Base-by-base conservation (phyloP, 2,113 vertebrate genomes). In the Diadophis punctatus region DNA sequence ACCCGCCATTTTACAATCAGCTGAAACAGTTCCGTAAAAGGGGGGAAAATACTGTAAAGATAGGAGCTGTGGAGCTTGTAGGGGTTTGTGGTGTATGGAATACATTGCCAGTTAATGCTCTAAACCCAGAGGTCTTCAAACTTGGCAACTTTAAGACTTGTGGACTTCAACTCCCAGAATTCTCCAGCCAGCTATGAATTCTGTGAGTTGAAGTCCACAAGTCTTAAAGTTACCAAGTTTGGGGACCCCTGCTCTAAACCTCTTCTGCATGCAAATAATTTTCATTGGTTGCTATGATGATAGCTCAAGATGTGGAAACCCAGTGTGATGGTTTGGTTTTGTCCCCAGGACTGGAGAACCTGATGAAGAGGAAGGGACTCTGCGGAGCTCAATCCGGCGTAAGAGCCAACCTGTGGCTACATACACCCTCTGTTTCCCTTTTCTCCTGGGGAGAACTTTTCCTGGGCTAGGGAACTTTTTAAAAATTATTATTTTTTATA, bases 311-410 rank as follows among this genome's bases (percentile, higher is more conserved):
- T n/a, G 16, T 80, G n/a, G 63, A 34, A n/a, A 34, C n/a, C 63
- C n/a, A 34, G 1, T 2, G 34, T 43, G n/a, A 18, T 2, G 22
- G 1, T 46, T 63, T 60, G 58, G 10, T 51, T 91, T 92, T 86
- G 14, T 86, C 90, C 88, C 52, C 93, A 97, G 97, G 92, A 96
- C 97, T n/a, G 97, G 96, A 25, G 96, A 95, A 92, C 93, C 97
- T 10, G 97, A 97, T 9, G 96, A 96, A 89, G 97, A 98, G 94
- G 94, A 97, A 34, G 97, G 96, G 86, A 93, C 96, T 95, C 96
- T 97, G 93, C 96, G 97, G 91, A 97, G 95, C 93, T 96, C 95
- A 91, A 97, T 97, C 84, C 97, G 95, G 63, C 97, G 98, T 98
- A 96, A 97, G 96, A 86, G 10, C 55, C n/a, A 63, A 23, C 25